Conservation (phyloP, 2,888 invertebrate genomes). For the Coenonympha arcania region DNA sequence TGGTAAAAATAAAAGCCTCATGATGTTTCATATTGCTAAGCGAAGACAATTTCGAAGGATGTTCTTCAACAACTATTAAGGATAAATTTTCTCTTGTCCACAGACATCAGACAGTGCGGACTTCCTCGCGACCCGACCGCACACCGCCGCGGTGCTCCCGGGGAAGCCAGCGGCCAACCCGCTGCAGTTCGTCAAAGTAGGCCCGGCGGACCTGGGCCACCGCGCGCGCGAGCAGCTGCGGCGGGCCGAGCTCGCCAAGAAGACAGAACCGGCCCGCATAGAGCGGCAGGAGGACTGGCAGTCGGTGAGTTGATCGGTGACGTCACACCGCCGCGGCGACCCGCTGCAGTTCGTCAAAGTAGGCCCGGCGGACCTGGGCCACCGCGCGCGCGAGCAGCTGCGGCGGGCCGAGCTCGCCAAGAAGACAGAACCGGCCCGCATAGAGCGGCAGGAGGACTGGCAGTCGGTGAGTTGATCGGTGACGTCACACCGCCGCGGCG, state of each 20-base stretch:
- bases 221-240: conserved; percentile 89
- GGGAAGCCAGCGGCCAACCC: conserved; percentile 90
- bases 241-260: conserved; percentile 88
- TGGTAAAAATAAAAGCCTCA: too few relatives aligned
- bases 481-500: not conserved
- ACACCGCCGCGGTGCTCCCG: conserved; percentile 79
- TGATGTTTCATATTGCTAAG: too few relatives aligned
- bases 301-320: conserved; percentile 76
- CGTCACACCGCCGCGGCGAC: not conserved
- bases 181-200: conserved; percentile 90
- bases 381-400: too few relatives aligned
- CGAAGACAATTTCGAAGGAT: too few relatives aligned
- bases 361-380: too few relatives aligned
- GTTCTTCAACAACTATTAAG: too few relatives aligned
- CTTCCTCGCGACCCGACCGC: conserved; percentile 66
- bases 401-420: conserved; percentile 91
- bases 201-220: conserved; percentile 89
- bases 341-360: too few relatives aligned
- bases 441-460: conserved; percentile 92
- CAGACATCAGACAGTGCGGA: conserved; percentile 71
- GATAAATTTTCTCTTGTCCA: conserved; percentile 24
- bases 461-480: conserved; percentile 81
- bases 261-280: conserved; percentile 83
- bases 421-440: conserved; percentile 83
- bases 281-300: conserved; percentile 95